Evolutionary conservation across 2,888 invertebrate genomes (phyloP).

Genomic region (Rosalia funebris): DNA sequence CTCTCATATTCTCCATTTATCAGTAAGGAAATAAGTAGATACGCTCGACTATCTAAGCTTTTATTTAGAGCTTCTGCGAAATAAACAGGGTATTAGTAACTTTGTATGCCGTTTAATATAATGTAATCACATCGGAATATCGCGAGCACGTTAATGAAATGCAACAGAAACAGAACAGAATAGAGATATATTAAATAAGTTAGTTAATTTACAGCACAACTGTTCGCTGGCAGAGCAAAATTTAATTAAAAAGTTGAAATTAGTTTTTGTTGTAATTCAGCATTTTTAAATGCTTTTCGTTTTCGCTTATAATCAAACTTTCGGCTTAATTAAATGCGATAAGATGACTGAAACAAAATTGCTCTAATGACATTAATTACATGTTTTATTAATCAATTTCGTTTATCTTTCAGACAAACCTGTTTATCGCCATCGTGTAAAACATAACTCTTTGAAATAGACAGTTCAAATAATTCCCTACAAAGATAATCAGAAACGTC

Average conservation of each 20-base stretch:
- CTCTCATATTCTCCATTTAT: too few relatives aligned
- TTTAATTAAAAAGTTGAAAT: constrained; percentile 65
- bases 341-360: constrained; percentile 49
- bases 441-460: too few relatives aligned
- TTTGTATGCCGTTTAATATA: constrained; percentile 32
- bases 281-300: constrained; percentile 61
- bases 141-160: constrained; percentile 43
- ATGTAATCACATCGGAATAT: constrained; percentile 41
- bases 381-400: constrained; percentile 46
- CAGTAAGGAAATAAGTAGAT: too few relatives aligned
- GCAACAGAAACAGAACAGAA: constrained; percentile 46
- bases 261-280: constrained; percentile 65
- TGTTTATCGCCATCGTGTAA: neutral
- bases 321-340: constrained; percentile 56
- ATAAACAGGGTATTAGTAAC: constrained; percentile 27
- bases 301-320: constrained; percentile 58
- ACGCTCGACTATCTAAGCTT: too few relatives aligned
- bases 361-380: constrained; percentile 49
- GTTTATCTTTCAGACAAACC: constrained; percentile 4
- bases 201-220: constrained; percentile 60
- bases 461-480: too few relatives aligned
- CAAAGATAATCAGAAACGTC: too few relatives aligned
- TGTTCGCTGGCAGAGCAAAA: constrained; percentile 57
- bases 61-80: constrained; percentile 1
- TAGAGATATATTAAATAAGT: constrained; percentile 56